Base-by-base conservation (phyloP, 2,113 vertebrate genomes). In the Gobius niger region DNA sequence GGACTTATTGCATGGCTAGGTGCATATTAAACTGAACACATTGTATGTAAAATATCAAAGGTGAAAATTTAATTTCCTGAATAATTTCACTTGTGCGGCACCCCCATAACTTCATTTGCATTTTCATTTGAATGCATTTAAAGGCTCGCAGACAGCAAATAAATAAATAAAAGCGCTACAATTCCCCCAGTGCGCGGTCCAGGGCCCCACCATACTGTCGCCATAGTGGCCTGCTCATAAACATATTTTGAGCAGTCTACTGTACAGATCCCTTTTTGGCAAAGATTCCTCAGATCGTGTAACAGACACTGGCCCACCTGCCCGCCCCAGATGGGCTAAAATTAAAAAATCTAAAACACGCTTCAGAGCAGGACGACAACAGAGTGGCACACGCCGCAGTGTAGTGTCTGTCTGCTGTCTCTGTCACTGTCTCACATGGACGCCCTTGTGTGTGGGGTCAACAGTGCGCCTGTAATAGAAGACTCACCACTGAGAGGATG, bases 321-420 rank as follows among this genome's bases (percentile, higher is more conserved):
- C 85, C 90, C 80, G 72, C 64, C 87, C 86, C 90, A 91, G 90
- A 91, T 91, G 90, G 90, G 81, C 76, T 82, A 78, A 89, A 87
- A 88, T 86, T 77, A 86, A 85, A 85, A 86, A 85, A 83, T 82
- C 87, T 79, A 77, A 87, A 88, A 87, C 85, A 87, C 77, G 84
- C 81, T 83, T 86, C 86, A 87, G 86, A 87, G 77, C 84, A 81
- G 82, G 77, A 88, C 78, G 82, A 82, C 84, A 90, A 71, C 73
- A 75, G 66, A 78, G 60, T 42, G 62, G 44, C 53, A 49, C 65
- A 69, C 56, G 54, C 63, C 73, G 62, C 49, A 10, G 61, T 54
- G 13, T 73, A 24, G 69, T 80, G 65, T 62, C 70, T 72, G 65
- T 70, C 75, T 75, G 63, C 34, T 56, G 16, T 72, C 67, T 19